Conservation (phyloP, 2,888 invertebrate genomes). For the Agelastica alni region DNA sequence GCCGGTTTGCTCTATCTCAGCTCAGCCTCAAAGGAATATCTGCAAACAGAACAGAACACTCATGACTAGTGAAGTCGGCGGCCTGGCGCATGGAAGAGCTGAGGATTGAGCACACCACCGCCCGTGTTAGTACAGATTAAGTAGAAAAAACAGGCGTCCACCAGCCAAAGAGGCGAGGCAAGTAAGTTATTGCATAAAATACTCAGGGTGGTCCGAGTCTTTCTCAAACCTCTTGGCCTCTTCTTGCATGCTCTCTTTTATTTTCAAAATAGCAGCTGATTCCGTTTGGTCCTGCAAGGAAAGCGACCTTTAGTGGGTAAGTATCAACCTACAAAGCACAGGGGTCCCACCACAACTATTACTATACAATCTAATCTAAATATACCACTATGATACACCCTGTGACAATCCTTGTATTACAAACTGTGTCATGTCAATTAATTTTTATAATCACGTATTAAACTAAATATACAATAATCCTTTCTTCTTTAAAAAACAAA, state of each 20-base stretch:
- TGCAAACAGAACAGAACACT: constrained; percentile 58
- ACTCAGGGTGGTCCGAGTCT: constrained; percentile 95
- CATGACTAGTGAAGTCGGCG: constrained; percentile 52
- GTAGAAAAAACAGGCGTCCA: constrained; percentile 56
- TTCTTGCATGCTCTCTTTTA: constrained; percentile 99
- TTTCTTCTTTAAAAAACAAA: no score
- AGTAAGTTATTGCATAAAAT: constrained; percentile 89
- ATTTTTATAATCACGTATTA: no score
- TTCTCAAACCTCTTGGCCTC: constrained; percentile 99
- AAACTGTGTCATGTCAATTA: no score
- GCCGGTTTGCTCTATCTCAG: constrained; percentile 45
- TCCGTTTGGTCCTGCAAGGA: constrained; percentile 84
- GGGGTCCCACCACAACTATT: constrained; percentile 38
- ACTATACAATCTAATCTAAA: constrained; percentile 9
- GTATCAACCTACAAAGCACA: constrained; percentile 57
- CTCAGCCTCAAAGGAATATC: constrained; percentile 57
- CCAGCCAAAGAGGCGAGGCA: constrained; percentile 58
- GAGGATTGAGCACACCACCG: constrained; percentile 58
- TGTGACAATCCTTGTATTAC: neutral
- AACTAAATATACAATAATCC: no score
- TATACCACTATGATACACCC: neutral
- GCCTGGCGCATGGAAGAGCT: constrained; percentile 51
- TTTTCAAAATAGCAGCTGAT: constrained; percentile 99
- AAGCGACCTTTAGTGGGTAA: constrained; percentile 60
- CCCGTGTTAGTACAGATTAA: constrained; percentile 58